Base-by-base conservation (phyloP, 2,113 vertebrate species). In the Natator depressus region DNA sequence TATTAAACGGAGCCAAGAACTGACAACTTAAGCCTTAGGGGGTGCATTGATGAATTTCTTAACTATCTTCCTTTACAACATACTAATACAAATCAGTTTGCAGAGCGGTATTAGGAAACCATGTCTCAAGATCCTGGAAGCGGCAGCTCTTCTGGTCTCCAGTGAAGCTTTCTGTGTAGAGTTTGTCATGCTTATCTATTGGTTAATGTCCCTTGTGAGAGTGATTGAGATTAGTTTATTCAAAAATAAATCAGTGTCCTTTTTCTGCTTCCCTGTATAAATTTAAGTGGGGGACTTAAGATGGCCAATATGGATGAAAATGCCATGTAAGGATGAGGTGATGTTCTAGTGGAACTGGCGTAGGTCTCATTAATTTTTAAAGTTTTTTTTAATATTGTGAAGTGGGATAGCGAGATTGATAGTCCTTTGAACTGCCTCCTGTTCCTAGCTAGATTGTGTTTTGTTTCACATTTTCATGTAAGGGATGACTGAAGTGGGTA, bases 251-350 rank as follows among this genome's bases (percentile, higher is more conserved):
- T 94, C 89, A 82, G 49, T 85, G 75, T 88, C 54, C 6, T 79
- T 93, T 85, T 87, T 89, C 59, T 84, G 93, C 84, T 80, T 91
- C 46, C 88, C 91, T 86, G 35, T 93, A 35, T 50, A 90, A 88
- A 96, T 46, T 3, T 80, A 62, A 92, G 55, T 55, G 27, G 82
- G 88, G 88, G 80, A 14, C 47, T 88, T 92, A 53, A 88, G 93
- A 82, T 53, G 19, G n/a, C 59, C 24, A 53, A 12, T 65, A 4
- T 50, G 84, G 55, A 55, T 35, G 89, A 80, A 47, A 82, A 87
- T 38, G 29, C 6, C 51, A 4, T 82, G 6, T 11, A 53, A 57
- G 31, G 59, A 14, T 94, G 69, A 11, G 38, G 50, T 84, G 17
- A 13, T 87, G 80, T 42, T 81, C 25, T 83, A 79, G 16, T 80